These are phyloP conservation scores for Hirundichthys speculiger DNA, from an alignment of 2,113 vertebrate genomes.

Conservation along the genomic window DNA sequence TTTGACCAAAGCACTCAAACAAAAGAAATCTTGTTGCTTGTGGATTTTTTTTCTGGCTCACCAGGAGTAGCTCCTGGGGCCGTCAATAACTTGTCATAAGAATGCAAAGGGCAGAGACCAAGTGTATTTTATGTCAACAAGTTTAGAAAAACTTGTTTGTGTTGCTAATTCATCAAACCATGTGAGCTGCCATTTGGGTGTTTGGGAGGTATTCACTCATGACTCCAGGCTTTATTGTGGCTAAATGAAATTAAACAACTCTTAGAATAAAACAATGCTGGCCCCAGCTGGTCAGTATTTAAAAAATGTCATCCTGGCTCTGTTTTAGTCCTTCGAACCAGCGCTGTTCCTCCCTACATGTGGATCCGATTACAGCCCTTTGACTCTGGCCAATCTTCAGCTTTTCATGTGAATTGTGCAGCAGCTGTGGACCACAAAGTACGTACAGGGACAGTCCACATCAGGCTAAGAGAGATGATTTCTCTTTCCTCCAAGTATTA, in stretches of 20 bases:
- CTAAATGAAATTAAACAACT: constrained; percentile 74
- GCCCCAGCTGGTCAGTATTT: constrained; percentile 79
- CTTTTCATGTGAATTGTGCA: constrained; percentile 60
- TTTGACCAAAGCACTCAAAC: constrained; percentile 44
- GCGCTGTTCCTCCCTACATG: constrained; percentile 49
- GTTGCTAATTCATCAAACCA: constrained; percentile 70
- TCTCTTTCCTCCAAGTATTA: constrained; percentile 7
- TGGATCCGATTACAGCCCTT: constrained; percentile 69
- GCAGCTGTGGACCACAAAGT: constrained; percentile 21
- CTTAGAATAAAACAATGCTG: constrained; percentile 75
- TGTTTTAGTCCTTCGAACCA: constrained; percentile 35
- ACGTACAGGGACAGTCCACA: constrained; percentile 21
- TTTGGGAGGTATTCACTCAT: constrained; percentile 66
- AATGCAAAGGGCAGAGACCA: constrained; percentile 49
- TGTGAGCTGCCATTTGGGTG: constrained; percentile 52
- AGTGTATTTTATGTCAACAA: constrained; percentile 67
- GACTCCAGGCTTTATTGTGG: constrained; percentile 44
- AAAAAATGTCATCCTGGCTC: constrained; percentile 64
- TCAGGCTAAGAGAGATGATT: neutral
- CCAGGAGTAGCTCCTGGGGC: constrained; percentile 20
- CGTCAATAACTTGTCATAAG: constrained; percentile 31
- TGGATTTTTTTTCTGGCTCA: constrained; percentile 9
- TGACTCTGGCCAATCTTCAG: constrained; percentile 55
- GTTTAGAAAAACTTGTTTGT: constrained; percentile 69
- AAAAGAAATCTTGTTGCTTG: constrained; percentile 39